Percentiles rank a stretch among this genome's conserved stretches.
Evolutionary conservation across 2,113 vertebrate genomes (phyloP).

Genomic region (Balaeniceps rex): DNA sequence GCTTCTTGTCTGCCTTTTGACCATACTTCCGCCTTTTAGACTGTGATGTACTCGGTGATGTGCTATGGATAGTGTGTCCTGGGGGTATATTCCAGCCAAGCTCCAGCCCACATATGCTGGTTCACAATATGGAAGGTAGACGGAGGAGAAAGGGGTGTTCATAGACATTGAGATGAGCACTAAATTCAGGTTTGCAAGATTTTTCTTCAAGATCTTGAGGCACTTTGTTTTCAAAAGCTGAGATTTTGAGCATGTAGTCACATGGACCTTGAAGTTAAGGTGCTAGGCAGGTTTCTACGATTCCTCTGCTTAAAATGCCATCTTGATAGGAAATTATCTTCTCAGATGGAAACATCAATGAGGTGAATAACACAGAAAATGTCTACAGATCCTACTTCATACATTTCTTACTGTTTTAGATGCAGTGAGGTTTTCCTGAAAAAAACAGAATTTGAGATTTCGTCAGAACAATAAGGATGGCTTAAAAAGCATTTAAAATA

Average conservation of each 20-base stretch:
- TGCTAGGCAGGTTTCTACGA: background rate
- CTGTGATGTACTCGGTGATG: background rate
- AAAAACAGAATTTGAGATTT: background rate
- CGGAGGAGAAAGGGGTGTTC: background rate
- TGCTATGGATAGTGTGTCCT: background rate
- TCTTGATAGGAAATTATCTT: background rate
- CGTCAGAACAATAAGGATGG: background rate
- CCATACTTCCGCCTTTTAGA: background rate
- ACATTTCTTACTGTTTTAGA: background rate
- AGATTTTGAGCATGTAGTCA: background rate
- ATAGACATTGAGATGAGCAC: background rate
- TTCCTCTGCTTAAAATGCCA: background rate
- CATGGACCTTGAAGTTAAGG: background rate
- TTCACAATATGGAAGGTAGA: background rate
- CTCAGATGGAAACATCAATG: background rate
- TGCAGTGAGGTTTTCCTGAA: background rate
- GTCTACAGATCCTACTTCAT: background rate
- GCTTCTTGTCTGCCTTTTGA: background rate
- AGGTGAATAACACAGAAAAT: background rate
- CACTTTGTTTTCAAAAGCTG: background rate
- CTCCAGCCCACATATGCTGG: fast-evolving
- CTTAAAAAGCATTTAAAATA: background rate
- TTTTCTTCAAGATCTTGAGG: background rate
- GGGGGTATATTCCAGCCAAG: background rate
- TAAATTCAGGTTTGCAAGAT: background rate